Percentiles rank a stretch among this genome's conserved stretches.
Evolutionary conservation across 1,140 invertebrate genomes (phyloP).

Genomic region (Gryon sp.): DNA sequence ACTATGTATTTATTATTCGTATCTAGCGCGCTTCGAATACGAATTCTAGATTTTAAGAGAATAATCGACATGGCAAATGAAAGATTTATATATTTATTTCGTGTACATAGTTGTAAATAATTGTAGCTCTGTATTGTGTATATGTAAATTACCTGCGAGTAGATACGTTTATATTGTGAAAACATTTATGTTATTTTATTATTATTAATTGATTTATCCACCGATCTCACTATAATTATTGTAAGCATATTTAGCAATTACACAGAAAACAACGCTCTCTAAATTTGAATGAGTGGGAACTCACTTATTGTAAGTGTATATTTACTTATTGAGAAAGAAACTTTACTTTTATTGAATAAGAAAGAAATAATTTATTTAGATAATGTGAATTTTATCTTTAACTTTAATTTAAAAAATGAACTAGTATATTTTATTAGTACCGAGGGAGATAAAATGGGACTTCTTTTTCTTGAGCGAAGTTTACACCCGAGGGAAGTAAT

Average conservation of each 20-base stretch:
- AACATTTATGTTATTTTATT: constrained; percentile 34
- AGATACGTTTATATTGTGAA: constrained; percentile 46
- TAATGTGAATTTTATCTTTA: too few species aligned
- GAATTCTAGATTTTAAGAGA: constrained; percentile 44
- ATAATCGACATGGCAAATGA: constrained; percentile 41
- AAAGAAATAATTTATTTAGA: too few species aligned
- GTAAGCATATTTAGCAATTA: constrained; percentile 4
- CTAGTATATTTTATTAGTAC: too few species aligned
- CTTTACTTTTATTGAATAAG: too few species aligned
- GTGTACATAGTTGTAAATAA: constrained; percentile 75
- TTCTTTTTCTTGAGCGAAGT: too few species aligned
- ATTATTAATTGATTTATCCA: constrained; percentile 32
- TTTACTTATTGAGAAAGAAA: too few species aligned
- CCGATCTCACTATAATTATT: constrained; percentile 55
- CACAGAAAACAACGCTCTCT: constrained; percentile 16
- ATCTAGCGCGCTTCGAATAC: constrained; percentile 28
- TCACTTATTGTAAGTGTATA: too few species aligned
- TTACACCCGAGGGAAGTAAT: too few species aligned
- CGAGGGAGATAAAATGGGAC: too few species aligned
- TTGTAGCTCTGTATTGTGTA: constrained; percentile 36
- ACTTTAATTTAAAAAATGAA: too few species aligned
- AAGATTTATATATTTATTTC: constrained; percentile 70
- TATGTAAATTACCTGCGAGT: constrained; percentile 67
- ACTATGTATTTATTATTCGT: constrained; percentile 59
- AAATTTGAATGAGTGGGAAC: too few species aligned